Evolutionary conservation across 1,140 invertebrate genomes (phyloP).

Genomic region (Frieseomelitta varia): DNA sequence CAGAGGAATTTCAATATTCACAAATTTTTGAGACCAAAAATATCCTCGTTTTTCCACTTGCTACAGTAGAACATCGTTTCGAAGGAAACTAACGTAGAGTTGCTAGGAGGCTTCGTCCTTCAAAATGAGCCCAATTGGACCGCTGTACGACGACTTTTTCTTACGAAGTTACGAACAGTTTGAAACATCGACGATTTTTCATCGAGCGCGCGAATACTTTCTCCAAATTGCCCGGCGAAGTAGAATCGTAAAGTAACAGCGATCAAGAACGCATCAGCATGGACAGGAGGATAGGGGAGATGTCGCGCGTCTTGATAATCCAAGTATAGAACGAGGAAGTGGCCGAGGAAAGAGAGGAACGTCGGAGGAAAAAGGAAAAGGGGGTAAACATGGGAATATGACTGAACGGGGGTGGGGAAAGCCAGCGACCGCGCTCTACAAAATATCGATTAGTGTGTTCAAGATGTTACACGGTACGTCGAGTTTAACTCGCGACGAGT

Average conservation of each 20-base stretch:
- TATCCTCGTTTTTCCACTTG: too few species aligned
- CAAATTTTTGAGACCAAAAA: too few species aligned
- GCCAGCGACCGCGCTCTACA: background rate
- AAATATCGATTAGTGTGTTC: slow-evolving; percentile 49
- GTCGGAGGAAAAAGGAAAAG: background rate
- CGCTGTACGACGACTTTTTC: too few species aligned
- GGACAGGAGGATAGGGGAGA: background rate
- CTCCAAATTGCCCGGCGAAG: too few species aligned
- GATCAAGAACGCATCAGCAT: background rate
- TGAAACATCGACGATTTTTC: too few species aligned
- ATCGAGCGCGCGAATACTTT: too few species aligned
- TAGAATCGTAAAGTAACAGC: background rate
- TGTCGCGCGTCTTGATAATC: background rate
- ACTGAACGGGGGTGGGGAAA: background rate
- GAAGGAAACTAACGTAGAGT: too few species aligned
- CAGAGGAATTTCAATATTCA: too few species aligned
- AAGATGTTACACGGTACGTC: slow-evolving; percentile 37
- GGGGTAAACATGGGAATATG: background rate
- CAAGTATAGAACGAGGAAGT: slow-evolving; percentile 10
- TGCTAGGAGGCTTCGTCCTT: too few species aligned
- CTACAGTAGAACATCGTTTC: too few species aligned
- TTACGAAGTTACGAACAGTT: too few species aligned
- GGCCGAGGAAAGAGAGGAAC: background rate
- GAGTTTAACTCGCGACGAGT: slow-evolving; percentile 24
- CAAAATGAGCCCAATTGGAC: too few species aligned